Conservation (phyloP, 23 tunicate genomes). For the Halocynthia aurantium region DNA sequence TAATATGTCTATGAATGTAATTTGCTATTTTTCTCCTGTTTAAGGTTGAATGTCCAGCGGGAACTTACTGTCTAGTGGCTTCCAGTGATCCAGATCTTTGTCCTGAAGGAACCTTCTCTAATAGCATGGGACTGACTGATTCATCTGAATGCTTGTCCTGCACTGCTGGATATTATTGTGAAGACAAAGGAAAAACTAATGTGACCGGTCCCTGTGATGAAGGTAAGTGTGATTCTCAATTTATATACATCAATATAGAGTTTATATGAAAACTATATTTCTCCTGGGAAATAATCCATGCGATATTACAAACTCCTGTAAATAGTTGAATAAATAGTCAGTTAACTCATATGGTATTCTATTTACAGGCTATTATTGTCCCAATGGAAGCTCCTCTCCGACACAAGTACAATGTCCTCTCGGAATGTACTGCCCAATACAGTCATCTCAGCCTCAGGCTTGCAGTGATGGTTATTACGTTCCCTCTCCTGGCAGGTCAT, state of each 20-base stretch:
- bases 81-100: slow-evolving; percentile 39
- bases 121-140: slow-evolving; percentile 10
- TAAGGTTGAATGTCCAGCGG: slow-evolving; percentile 69
- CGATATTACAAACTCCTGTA: too few relatives aligned
- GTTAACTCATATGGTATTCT: too few relatives aligned
- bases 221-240: slow-evolving; percentile 30
- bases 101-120: slow-evolving; percentile 60
- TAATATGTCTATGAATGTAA: background rate
- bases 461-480: slow-evolving; percentile 79
- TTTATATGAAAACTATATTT: too few relatives aligned
- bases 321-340: too few relatives aligned
- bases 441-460: slow-evolving; percentile 46
- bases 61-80: slow-evolving; percentile 41
- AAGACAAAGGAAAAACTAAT: slow-evolving; percentile 35
- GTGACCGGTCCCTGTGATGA: slow-evolving; percentile 65
- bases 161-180: slow-evolving; percentile 79
- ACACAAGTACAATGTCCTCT: slow-evolving; percentile 53
- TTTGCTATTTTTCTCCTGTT: background rate
- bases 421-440: slow-evolving; percentile 66
- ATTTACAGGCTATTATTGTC: slow-evolving; percentile 74
- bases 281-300: too few relatives aligned
- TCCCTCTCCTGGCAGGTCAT: slow-evolving; percentile 20
- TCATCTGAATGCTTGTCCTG: slow-evolving; percentile 55
- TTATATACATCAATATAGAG: too few relatives aligned
- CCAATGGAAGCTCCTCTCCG: slow-evolving; percentile 57